Percentiles rank a stretch among this genome's conserved stretches.
Evolutionary conservation across 2,888 invertebrate genomes (phyloP).

Genomic region (Dasysyrphus albostriatus): DNA sequence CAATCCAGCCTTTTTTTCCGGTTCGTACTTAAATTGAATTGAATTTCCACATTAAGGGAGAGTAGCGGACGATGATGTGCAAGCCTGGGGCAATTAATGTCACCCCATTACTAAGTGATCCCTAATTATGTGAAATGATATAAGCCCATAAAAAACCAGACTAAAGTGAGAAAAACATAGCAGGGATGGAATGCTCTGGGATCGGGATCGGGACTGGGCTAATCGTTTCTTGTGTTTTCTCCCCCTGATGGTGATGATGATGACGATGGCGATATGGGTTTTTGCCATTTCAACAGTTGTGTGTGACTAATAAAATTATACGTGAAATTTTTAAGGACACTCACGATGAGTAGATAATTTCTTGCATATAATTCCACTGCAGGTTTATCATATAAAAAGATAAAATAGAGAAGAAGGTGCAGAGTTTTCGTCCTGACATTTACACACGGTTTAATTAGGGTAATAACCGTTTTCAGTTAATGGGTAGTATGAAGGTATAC

Average conservation of each 20-base stretch:
- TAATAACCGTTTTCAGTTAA: constrained; percentile 67
- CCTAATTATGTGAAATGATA: constrained; percentile 84
- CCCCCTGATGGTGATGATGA: constrained; percentile 23
- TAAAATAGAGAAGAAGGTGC: constrained; percentile 1
- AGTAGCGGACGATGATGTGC: background rate
- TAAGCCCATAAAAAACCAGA: constrained; percentile 78
- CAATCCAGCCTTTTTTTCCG: constrained; percentile 36
- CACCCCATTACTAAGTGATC: constrained; percentile 84
- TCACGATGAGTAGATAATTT: constrained; percentile 62
- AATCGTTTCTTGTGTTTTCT: constrained; percentile 48
- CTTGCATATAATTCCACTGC: constrained; percentile 53
- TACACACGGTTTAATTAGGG: constrained; percentile 69
- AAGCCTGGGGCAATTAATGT: constrained; percentile 83
- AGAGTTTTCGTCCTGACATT: constrained; percentile 29
- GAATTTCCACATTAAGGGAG: constrained; percentile 53
- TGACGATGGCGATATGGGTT: background rate
- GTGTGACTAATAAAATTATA: constrained; percentile 76
- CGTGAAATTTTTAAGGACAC: constrained; percentile 68
- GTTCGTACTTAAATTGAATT: constrained; percentile 48
- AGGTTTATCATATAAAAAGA: constrained; percentile 21
- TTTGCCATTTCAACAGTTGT: constrained; percentile 67
- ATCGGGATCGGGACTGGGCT: constrained; percentile 24
- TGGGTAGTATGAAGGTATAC: constrained; percentile 20
- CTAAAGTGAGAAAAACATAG: constrained; percentile 69
- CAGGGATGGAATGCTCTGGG: constrained; percentile 10